A percentile compares a stretch with the other conserved stretches of the same genome.
Evolutionary conservation across 2,113 vertebrate species (phyloP).

Genomic region (Tachysurus vachellii): DNA sequence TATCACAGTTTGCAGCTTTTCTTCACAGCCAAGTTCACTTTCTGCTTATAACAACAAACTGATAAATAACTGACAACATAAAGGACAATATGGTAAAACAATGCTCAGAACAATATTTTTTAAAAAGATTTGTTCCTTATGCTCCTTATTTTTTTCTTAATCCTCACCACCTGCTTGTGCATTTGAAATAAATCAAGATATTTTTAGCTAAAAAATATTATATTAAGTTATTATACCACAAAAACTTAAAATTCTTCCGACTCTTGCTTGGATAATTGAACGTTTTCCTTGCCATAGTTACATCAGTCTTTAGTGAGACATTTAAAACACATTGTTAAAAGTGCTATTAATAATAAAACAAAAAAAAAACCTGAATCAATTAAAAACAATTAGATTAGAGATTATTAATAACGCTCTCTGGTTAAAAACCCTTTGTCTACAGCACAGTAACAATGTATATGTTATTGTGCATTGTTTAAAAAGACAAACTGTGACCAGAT

Average conservation of each 20-base stretch:
- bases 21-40: neutral
- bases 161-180: neutral
- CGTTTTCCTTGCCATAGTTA: neutral
- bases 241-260: too few relatives aligned
- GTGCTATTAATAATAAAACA: too few relatives aligned
- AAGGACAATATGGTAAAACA: neutral
- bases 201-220: neutral
- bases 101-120: too few relatives aligned
- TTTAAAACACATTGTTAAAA: neutral
- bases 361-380: neutral
- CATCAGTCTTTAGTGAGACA: neutral
- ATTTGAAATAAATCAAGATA: neutral
- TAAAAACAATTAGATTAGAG: neutral
- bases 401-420: neutral
- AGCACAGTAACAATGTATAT: neutral
- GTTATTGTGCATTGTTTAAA: constrained; percentile 1
- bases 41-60: neutral
- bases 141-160: neutral
- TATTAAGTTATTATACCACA: too few relatives aligned
- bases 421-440: neutral
- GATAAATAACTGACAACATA: neutral
- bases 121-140: too few relatives aligned
- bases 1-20: neutral
- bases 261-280: neutral
- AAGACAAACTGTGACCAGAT: neutral